phyloP scores from a whole-genome alignment of 2,888 invertebrate species.

The Cremastinae sp. region DNA sequence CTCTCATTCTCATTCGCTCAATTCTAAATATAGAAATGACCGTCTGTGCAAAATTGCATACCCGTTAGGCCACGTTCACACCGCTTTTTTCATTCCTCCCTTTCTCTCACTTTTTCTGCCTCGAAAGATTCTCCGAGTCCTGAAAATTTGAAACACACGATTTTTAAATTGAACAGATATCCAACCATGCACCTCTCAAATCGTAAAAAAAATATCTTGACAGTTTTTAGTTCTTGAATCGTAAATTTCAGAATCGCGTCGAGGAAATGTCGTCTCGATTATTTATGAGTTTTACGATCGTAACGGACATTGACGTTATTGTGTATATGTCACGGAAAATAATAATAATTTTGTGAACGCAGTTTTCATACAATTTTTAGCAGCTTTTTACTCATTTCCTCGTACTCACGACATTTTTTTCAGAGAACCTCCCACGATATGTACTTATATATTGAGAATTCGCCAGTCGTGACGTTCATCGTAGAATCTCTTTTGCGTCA shows the following conservation, averaged over 20 bases:
- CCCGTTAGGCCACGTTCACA: slow-evolving; percentile 72
- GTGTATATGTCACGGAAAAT: too few relatives aligned
- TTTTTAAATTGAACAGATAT: too few relatives aligned
- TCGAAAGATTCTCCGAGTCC: slow-evolving; percentile 39
- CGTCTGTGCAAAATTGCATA: slow-evolving; percentile 73
- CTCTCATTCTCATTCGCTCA: slow-evolving; percentile 65
- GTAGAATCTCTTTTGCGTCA: slow-evolving; percentile 55
- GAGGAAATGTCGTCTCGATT: too few relatives aligned
- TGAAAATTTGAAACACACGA: neutral
- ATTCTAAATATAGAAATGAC: slow-evolving; percentile 80
- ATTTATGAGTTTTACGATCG: too few relatives aligned
- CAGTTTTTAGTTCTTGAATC: too few relatives aligned
- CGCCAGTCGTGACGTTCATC: slow-evolving; percentile 43
- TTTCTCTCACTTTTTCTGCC: slow-evolving; percentile 31
- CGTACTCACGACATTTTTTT: neutral
- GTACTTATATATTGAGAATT: slow-evolving; percentile 1
- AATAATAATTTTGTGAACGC: too few relatives aligned
- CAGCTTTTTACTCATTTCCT: neutral
- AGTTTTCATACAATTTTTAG: neutral
- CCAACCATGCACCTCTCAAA: neutral
- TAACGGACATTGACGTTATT: too few relatives aligned
- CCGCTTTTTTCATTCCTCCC: slow-evolving; percentile 37
- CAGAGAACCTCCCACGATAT: too few relatives aligned
- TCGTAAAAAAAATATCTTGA: neutral
- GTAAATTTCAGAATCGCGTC: too few relatives aligned